A percentile compares a stretch with the other conserved stretches of the same genome.
phyloP scores from a whole-genome alignment of 2,888 invertebrate species.

The Microctonus hyperodae region DNA sequence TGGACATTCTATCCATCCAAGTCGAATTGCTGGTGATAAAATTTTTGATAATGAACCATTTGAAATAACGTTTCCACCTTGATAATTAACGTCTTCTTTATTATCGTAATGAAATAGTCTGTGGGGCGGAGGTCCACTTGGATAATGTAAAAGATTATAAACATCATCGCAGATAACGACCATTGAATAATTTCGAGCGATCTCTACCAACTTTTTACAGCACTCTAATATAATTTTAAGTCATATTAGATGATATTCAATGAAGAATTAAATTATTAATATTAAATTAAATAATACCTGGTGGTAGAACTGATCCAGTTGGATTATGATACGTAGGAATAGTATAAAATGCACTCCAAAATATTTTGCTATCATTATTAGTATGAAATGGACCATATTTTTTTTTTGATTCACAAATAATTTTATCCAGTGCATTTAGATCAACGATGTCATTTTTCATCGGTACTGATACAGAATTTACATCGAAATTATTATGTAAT shows the following conservation, averaged over 20 bases:
- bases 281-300: conserved; percentile 52
- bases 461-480: conserved; percentile 62
- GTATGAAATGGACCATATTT: conserved; percentile 45
- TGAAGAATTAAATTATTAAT: too few relatives aligned
- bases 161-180: conserved; percentile 70
- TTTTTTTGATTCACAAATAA: conserved; percentile 58
- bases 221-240: conserved; percentile 51
- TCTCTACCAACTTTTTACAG: conserved; percentile 61
- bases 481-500: neutral
- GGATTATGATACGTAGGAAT: conserved; percentile 71
- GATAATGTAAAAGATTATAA: conserved; percentile 69
- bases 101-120: conserved; percentile 67
- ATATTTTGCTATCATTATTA: conserved; percentile 59
- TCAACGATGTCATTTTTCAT: conserved; percentile 67
- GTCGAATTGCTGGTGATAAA: conserved; percentile 69
- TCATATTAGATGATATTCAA: too few relatives aligned
- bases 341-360: conserved; percentile 68
- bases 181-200: conserved; percentile 63
- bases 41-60: conserved; percentile 74
- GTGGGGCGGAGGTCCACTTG: conserved; percentile 60
- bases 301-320: conserved; percentile 65
- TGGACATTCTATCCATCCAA: conserved; percentile 72
- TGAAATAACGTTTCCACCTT: conserved; percentile 68
- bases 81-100: conserved; percentile 56
- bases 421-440: conserved; percentile 62